Base-by-base conservation (phyloP, 2,113 vertebrate genomes). In the Burhinus oedicnemus region DNA sequence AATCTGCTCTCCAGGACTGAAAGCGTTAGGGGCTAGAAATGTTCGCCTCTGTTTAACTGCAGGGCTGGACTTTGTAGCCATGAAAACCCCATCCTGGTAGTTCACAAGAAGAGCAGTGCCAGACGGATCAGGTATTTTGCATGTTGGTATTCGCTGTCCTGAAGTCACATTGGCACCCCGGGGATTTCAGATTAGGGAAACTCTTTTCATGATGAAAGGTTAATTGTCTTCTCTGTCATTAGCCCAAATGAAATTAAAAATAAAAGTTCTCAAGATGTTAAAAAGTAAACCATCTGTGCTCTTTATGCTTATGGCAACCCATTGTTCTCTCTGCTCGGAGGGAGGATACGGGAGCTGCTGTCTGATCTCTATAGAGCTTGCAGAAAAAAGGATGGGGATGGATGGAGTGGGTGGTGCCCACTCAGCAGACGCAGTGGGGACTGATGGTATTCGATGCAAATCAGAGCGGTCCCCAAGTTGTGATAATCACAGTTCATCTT, bases 171-270 rank as follows among this genome's bases (percentile, higher is more conserved):
- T 74, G 74, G 51, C 66, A 70, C 27, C 45, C 29, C 12, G 3
- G 9, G 26, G 52, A 47, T 75, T 85, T 71, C 49, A 36, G 44
- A 69, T 65, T 21, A 80, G 54, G 68, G 62, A 66, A 92, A 66
- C 4, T 25, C 40, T 92, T 95, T 47, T 61, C 44, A 13, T 38
- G 40, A 74, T 29, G 27, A 57, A 95, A 95, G 71, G 49, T 92
- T 85, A 90, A 88, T 79, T 95, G 68, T 60, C 71, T 74, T 80
- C 80, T 80, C 77, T 81, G 60, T 68, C 79, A 87, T 70, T 77
- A 81, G 64, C 51, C 64, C 60, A 13, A 95, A 23, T 32, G 9
- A 89, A 83, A 89, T 74, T 27, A 83, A 71, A 89, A 89, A 65
- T 60, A 54, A 60, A 95, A 86, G 36, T 88, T 92, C 58, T 86